Evolutionary conservation across 2,797 vertebrate genomes (phyloP).

Genomic region (Labroides dimidiatus): DNA sequence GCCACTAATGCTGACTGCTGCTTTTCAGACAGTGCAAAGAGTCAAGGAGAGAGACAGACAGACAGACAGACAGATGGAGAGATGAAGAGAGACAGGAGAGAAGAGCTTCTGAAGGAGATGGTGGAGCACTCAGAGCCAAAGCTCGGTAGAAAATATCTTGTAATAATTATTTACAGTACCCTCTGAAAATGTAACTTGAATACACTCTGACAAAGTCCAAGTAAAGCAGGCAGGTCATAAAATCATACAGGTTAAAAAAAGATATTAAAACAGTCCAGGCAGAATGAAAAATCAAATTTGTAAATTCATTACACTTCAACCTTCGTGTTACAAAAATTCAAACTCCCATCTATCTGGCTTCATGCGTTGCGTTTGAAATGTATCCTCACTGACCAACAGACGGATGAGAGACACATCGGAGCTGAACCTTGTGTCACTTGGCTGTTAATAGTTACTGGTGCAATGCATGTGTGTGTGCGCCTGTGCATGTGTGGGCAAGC

Average conservation of each 20-base stretch:
- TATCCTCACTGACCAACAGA: conserved; percentile 53
- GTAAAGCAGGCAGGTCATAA: neutral
- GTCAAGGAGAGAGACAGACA: conserved; percentile 46
- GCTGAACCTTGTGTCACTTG: conserved; percentile 65
- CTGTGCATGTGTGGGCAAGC: conserved; percentile 2
- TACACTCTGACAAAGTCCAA: neutral
- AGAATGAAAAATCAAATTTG: neutral
- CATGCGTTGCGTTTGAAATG: conserved; percentile 10
- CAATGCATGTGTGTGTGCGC: conserved; percentile 26
- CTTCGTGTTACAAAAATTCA: neutral
- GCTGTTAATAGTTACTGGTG: conserved; percentile 47
- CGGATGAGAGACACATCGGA: conserved; percentile 46
- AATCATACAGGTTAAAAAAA: too few species aligned
- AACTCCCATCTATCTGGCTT: neutral
- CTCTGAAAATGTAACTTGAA: neutral
- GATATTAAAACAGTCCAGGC: too few species aligned
- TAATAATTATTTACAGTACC: neutral
- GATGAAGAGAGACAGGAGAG: conserved; percentile 38
- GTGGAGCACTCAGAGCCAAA: neutral
- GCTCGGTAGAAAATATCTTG: neutral
- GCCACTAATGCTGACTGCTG: conserved; percentile 72
- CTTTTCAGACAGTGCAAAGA: conserved; percentile 62
- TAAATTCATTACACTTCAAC: too few species aligned
- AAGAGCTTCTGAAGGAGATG: conserved; percentile 27
- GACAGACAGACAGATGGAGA: conserved; percentile 27